Conservation (phyloP, 1,140 invertebrate genomes). For the Formica selysi region DNA sequence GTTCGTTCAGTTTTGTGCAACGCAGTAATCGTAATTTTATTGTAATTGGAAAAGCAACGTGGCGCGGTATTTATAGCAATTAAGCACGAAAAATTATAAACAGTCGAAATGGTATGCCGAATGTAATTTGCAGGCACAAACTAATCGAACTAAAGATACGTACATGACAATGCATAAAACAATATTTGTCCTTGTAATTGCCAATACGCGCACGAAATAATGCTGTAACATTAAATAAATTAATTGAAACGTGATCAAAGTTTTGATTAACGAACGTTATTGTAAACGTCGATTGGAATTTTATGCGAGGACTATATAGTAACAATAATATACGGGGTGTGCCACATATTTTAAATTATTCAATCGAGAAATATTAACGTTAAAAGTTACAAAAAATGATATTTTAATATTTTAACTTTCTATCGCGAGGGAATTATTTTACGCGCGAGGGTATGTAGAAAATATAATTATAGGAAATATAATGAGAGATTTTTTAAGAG, state of each 20-base stretch:
- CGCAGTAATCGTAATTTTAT: constrained; percentile 45
- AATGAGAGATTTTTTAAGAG: not conserved
- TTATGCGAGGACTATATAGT: not conserved
- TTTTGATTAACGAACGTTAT: constrained; percentile 35
- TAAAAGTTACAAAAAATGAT: not conserved
- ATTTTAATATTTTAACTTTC: not conserved
- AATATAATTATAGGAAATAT: no score
- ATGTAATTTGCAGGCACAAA: constrained; percentile 39
- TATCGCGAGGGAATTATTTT: not conserved
- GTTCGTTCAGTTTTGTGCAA: not conserved
- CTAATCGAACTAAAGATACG: constrained; percentile 44
- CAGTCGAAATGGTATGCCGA: not conserved
- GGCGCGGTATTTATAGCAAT: constrained; percentile 44
- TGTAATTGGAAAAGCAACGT: constrained; percentile 48
- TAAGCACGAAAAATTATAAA: constrained; percentile 46
- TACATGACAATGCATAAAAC: constrained; percentile 47
- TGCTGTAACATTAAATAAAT: constrained; percentile 33
- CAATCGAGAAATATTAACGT: not conserved
- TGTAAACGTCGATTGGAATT: constrained; percentile 37
- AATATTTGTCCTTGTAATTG: constrained; percentile 24
- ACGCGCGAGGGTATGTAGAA: no score
- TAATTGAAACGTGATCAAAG: constrained; percentile 47
- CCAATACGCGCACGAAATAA: constrained; percentile 18
- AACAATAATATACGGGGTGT: not conserved
- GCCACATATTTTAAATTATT: not conserved